A percentile compares a stretch with the other conserved stretches of the same genome.
phyloP scores from a whole-genome alignment of 2,888 invertebrate genomes.

The Calameuta filiformis region DNA sequence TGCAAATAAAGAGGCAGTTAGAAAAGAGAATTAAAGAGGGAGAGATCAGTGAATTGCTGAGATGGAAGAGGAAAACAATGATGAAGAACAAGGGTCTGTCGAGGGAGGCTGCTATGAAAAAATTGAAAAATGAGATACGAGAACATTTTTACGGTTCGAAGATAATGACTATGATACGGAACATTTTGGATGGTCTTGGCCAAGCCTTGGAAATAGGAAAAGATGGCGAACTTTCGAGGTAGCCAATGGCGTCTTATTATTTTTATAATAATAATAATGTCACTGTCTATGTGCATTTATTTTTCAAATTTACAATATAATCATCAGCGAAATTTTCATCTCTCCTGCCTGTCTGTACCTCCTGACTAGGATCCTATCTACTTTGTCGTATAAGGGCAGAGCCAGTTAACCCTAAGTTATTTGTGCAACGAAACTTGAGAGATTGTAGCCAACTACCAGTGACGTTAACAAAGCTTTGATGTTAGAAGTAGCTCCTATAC shows the following conservation, averaged over 20 bases:
- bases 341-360: background rate
- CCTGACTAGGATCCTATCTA: background rate
- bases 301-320: background rate
- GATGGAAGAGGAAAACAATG: background rate
- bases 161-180: background rate
- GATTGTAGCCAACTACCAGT: background rate
- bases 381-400: background rate
- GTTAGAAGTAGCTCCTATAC: background rate
- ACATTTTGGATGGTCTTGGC: background rate
- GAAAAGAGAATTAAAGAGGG: background rate
- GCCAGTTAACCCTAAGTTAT: background rate
- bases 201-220: background rate
- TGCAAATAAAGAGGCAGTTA: background rate
- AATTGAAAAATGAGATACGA: background rate
- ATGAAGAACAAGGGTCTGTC: background rate
- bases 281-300: background rate
- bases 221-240: background rate
- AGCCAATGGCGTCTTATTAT: background rate
- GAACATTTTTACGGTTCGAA: background rate
- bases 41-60: background rate
- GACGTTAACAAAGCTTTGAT: background rate
- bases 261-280: too few species aligned
- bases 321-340: background rate
- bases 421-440: background rate
- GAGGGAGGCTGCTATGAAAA: background rate